phyloP scores from a whole-genome alignment of 2,797 vertebrate genomes.

The Sebastolobus altivelis region DNA sequence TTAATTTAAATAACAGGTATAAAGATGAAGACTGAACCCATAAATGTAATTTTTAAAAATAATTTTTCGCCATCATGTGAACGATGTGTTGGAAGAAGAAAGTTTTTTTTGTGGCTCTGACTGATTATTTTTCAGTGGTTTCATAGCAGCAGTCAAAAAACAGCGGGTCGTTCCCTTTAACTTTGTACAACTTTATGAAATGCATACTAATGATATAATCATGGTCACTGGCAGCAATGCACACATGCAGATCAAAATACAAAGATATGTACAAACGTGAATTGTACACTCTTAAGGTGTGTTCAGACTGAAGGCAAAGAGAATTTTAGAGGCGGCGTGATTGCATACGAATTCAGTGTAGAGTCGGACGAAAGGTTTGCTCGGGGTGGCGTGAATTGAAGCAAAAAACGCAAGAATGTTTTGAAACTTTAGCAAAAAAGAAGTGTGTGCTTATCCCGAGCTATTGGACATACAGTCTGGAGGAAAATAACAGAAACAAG shows the following conservation, averaged over 20 bases:
- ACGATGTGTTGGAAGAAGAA: constrained; percentile 16
- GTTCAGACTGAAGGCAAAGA: constrained; percentile 61
- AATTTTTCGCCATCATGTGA: constrained; percentile 5
- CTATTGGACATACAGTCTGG: background rate
- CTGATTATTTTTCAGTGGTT: constrained; percentile 28
- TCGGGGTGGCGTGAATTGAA: constrained; percentile 33
- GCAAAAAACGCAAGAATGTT: background rate
- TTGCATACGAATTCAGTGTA: constrained; percentile 36
- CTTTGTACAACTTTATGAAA: constrained; percentile 79
- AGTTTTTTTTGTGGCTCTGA: background rate
- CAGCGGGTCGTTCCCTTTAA: constrained; percentile 54
- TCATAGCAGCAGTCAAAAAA: constrained; percentile 64
- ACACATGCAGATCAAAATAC: constrained; percentile 84
- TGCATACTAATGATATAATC: constrained; percentile 79
- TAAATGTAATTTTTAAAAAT: constrained; percentile 15
- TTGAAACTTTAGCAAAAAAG: background rate
- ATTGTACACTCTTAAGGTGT: constrained; percentile 66
- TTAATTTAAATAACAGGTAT: constrained; percentile 3
- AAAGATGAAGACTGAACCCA: constrained; percentile 16
- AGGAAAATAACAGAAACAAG: constrained; percentile 1
- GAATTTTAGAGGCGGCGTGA: constrained; percentile 31
- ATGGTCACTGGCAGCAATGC: constrained; percentile 80
- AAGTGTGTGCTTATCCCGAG: constrained; percentile 12
- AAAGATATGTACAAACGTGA: constrained; percentile 78
- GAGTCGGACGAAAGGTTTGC: constrained; percentile 15